A percentile compares a stretch with the other conserved stretches of the same genome.
Evolutionary conservation across 1,140 invertebrate genomes (phyloP).

Genomic region (Orius laevigatus): DNA sequence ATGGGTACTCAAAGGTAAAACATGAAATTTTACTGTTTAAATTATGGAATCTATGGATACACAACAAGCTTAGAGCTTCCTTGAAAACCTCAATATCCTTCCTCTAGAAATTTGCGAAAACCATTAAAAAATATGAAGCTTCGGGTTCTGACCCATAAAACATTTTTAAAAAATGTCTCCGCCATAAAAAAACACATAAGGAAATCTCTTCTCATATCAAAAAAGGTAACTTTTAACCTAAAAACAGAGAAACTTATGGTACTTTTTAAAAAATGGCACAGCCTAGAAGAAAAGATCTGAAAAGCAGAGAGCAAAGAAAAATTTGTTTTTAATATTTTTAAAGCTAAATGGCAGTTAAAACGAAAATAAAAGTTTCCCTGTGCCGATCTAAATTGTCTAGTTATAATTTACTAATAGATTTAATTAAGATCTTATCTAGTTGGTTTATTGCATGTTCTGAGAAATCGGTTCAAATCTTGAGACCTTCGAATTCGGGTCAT

Average conservation of each 20-base stretch:
- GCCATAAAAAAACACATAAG: background rate
- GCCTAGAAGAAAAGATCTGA: background rate
- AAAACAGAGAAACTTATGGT: background rate
- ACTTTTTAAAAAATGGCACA: background rate
- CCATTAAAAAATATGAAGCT: background rate
- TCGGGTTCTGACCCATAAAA: background rate
- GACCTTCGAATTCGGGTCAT: background rate
- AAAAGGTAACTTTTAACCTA: background rate
- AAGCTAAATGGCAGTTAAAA: background rate
- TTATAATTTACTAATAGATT: conserved; percentile 1
- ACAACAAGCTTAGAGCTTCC: no score
- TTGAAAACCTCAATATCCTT: no score
- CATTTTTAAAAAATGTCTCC: background rate
- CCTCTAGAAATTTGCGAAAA: background rate
- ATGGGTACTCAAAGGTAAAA: no score
- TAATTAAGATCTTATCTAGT: no score
- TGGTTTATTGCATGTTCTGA: no score
- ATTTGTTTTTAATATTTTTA: background rate
- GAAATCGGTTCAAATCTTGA: background rate
- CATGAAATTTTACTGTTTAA: no score
- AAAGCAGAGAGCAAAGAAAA: background rate
- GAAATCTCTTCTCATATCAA: background rate
- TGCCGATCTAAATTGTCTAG: background rate
- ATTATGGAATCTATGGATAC: no score
- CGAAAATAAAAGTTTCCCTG: background rate